Conservation (phyloP, 2,113 vertebrate genomes). For the Antennarius striatus region DNA sequence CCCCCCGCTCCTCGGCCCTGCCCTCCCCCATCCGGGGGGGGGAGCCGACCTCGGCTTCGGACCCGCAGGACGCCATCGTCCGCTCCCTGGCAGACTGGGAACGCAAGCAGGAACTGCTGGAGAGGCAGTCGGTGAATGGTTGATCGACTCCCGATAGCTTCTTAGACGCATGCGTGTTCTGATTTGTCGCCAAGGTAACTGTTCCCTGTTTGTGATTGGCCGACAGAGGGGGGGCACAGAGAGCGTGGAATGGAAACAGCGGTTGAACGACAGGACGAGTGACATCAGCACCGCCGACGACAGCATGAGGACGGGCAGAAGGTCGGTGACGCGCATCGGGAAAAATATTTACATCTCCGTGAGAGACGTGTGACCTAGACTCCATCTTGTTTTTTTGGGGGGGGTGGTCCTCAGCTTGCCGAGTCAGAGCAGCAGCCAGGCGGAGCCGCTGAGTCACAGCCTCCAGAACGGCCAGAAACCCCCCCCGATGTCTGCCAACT, state of each 20-base stretch:
- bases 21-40: conserved; percentile 81
- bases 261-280: conserved; percentile 63
- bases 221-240: conserved; percentile 55
- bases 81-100: conserved; percentile 77
- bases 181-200: neutral
- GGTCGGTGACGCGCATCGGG: conserved; percentile 30
- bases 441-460: conserved; percentile 39
- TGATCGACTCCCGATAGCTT: neutral
- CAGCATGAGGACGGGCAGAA: conserved; percentile 71
- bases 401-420: conserved; percentile 46
- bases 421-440: conserved; percentile 66
- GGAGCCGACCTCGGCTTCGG: conserved; percentile 67
- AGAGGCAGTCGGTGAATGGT: conserved; percentile 73
- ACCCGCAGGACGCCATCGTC: conserved; percentile 62
- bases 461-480: conserved; percentile 65
- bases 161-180: neutral
- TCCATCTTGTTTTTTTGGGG: neutral
- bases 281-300: conserved; percentile 73
- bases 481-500: conserved; percentile 19
- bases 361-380: neutral
- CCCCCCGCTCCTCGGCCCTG: conserved; percentile 68
- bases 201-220: conserved; percentile 17
- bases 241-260: conserved; percentile 50
- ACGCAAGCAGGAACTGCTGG: conserved; percentile 70
- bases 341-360: too few species aligned